Evolutionary conservation across 2,113 vertebrate species (phyloP), one percentile per base, ranked within the genome.

Genomic region (Hydropotes inermis): DNA sequence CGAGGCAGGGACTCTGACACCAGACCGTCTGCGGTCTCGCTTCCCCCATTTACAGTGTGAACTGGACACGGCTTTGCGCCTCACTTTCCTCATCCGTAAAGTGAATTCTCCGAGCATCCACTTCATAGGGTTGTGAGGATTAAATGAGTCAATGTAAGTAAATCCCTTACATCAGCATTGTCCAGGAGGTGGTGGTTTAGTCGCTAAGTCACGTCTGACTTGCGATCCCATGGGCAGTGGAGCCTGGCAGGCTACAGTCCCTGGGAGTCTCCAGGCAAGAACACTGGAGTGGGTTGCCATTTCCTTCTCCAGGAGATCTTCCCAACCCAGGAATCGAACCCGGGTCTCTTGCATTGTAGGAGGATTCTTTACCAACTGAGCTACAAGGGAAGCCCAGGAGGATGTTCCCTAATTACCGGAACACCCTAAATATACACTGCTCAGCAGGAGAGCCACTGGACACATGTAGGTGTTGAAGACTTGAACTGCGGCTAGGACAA

Each of bases 141-240:
- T 67, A 64, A 94, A 50, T 27, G 25, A 79, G 39, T 43, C 11
- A 23, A 5, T 82, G 12, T 55, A 21, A 8, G 50, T 12, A 39
- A 78, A 33, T n/a, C n/a, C 39, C 27, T 54, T 33, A 33, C 28
- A 50, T 12, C 78, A 83, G 52, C 19, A 4, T 9, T 25, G 27
- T 52, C 55, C 50, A 10, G 21, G 67, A 74, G 36, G 8, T 1
- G 33, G 64, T 64, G 16, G 33, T 11, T 67, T 39, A 25, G 19
- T 39, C 0, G 2, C 67, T 25, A 11, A 74, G 19, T 6, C 2
- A 0, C 6, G 36, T 39, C 67, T 19, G 11, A 2, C 36, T 25
- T 39, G 36, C 2, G 1, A 39, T 13, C 36, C 19, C 67, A 39
- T 6, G 36, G 67, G 10, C 67, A 39, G 21, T 3, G 67, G 67